Percentiles rank a stretch among this genome's conserved stretches.
Conservation (phyloP, 2,888 invertebrate species). For the Asteroscopus sphinx region DNA sequence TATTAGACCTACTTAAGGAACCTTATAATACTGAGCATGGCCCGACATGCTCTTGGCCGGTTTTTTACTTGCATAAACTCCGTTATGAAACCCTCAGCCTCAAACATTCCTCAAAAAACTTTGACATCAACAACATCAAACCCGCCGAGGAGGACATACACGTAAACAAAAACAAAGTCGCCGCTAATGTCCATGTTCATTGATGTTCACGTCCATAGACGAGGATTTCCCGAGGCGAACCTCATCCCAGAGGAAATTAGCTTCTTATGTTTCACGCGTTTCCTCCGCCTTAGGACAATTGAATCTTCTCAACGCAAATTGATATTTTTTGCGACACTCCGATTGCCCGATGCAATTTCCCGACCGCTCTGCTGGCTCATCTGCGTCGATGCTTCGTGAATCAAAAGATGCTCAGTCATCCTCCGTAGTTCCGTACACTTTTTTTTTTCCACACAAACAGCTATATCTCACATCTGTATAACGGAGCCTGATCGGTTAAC, state of each 20-base stretch:
- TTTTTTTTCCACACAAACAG: slow-evolving; percentile 60
- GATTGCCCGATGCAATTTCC: slow-evolving; percentile 75
- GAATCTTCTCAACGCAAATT: slow-evolving; percentile 77
- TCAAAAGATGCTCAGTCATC: slow-evolving; percentile 56
- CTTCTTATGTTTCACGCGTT: slow-evolving; percentile 80
- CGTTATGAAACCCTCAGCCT: not conserved
- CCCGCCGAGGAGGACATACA: slow-evolving; percentile 34
- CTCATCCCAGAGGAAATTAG: slow-evolving; percentile 83
- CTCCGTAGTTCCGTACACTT: slow-evolving; percentile 47
- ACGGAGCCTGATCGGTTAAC: slow-evolving; percentile 61
- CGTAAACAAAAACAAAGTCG: slow-evolving; percentile 52
- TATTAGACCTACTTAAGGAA: too few species aligned
- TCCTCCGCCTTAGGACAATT: slow-evolving; percentile 73
- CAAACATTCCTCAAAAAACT: slow-evolving; percentile 10
- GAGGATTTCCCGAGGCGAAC: slow-evolving; percentile 73
- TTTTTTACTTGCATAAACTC: not conserved
- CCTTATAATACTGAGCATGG: too few species aligned
- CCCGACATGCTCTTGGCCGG: too few species aligned
- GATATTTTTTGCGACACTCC: slow-evolving; percentile 77
- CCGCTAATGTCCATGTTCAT: slow-evolving; percentile 55
- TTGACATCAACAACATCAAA: slow-evolving; percentile 21
- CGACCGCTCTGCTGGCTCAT: slow-evolving; percentile 58
- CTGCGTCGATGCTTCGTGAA: slow-evolving; percentile 48
- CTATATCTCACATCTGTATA: slow-evolving; percentile 66
- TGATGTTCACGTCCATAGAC: slow-evolving; percentile 67